Conservation (phyloP, 2,888 invertebrate species). For the Buathra laborator region DNA sequence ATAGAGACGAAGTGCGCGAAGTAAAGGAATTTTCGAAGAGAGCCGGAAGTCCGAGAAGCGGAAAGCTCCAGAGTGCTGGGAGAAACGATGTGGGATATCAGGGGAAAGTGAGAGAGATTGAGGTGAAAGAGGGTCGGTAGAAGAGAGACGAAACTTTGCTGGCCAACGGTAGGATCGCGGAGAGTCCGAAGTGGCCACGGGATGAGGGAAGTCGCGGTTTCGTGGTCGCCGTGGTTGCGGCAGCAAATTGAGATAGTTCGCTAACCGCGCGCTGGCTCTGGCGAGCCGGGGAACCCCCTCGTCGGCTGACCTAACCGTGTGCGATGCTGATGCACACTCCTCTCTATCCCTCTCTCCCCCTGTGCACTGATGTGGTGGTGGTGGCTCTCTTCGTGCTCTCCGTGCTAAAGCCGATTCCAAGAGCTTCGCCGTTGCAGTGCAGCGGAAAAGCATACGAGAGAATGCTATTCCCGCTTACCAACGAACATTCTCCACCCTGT, state of each 20-base stretch:
- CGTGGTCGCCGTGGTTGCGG: slow-evolving; percentile 81
- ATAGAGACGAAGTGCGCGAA: slow-evolving; percentile 3
- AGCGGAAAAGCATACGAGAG: slow-evolving; percentile 29
- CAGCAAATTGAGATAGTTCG: slow-evolving; percentile 84
- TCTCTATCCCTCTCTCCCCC: slow-evolving; percentile 3
- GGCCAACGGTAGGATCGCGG: slow-evolving; percentile 48
- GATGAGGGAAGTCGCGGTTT: slow-evolving; percentile 81
- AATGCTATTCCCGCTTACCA: slow-evolving; percentile 34
- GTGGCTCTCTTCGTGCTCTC: neutral
- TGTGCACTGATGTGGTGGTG: neutral
- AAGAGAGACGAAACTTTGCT: slow-evolving; percentile 52
- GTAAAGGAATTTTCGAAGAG: slow-evolving; percentile 21
- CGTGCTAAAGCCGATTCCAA: slow-evolving; percentile 35
- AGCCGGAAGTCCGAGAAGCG: slow-evolving; percentile 31
- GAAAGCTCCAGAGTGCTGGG: slow-evolving; percentile 38
- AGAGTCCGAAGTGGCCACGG: slow-evolving; percentile 71
- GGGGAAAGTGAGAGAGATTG: slow-evolving; percentile 18
- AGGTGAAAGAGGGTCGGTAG: slow-evolving; percentile 5
- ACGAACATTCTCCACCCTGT: slow-evolving; percentile 66
- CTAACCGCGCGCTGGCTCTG: slow-evolving; percentile 77
- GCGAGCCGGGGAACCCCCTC: slow-evolving; percentile 64
- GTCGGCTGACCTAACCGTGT: slow-evolving; percentile 79
- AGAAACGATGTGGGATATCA: slow-evolving; percentile 42
- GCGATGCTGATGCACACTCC: slow-evolving; percentile 51
- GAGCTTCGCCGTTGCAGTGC: neutral